Percentiles rank a stretch among this genome's conserved stretches.
Evolutionary conservation across 1,140 invertebrate species (phyloP).

Genomic region (Caenorhabditis tropicalis): DNA sequence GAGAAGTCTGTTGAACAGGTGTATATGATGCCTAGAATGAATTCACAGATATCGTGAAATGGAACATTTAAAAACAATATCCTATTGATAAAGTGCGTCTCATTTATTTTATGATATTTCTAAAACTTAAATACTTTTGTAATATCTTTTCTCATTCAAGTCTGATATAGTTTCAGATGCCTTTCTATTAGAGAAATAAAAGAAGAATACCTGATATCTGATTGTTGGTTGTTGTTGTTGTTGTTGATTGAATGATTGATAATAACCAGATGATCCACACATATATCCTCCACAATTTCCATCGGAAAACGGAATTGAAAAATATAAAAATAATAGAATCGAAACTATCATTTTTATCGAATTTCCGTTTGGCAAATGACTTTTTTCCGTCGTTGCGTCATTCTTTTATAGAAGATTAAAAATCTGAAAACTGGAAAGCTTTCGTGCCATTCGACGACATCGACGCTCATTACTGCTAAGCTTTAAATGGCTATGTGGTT

Average conservation of each 20-base stretch:
- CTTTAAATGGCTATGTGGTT: not conserved
- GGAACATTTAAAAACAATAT: too few relatives aligned
- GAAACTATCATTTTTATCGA: not conserved
- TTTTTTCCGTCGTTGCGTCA: slow-evolving; percentile 9
- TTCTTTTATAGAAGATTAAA: slow-evolving; percentile 38
- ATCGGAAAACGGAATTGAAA: not conserved
- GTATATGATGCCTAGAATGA: slow-evolving; percentile 4
- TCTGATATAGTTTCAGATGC: too few relatives aligned
- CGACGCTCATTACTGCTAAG: slow-evolving; percentile 28
- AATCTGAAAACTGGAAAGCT: not conserved
- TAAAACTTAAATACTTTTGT: too few relatives aligned
- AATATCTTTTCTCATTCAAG: too few relatives aligned
- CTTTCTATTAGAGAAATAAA: too few relatives aligned
- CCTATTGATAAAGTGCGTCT: too few relatives aligned
- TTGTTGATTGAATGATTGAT: not conserved
- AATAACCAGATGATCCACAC: slow-evolving; percentile 1
- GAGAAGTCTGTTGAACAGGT: not conserved
- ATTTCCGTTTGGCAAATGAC: slow-evolving; percentile 17
- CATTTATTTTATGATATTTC: too few relatives aligned
- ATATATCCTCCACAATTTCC: slow-evolving; percentile 27
- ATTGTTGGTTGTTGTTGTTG: not conserved
- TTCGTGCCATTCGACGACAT: slow-evolving; percentile 9
- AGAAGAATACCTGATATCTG: not conserved
- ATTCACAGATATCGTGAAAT: too few relatives aligned
- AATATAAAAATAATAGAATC: slow-evolving; percentile 13